phyloP scores from a whole-genome alignment of 2,797 vertebrate genomes.

The Xenops minutus region DNA sequence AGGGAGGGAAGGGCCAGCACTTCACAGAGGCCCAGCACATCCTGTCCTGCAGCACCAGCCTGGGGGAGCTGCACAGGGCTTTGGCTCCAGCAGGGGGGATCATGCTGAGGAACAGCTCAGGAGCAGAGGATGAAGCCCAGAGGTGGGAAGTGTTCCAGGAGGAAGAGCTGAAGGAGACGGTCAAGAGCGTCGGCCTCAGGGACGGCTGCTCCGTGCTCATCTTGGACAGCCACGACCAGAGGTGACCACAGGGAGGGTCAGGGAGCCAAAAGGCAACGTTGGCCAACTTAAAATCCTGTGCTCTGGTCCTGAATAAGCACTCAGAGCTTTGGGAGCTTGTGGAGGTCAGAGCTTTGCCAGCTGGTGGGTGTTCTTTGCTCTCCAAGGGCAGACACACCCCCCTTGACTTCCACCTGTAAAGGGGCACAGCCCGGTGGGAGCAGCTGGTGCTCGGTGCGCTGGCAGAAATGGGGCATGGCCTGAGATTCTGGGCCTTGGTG shows the following conservation, averaged over 20 bases:
- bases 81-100: constrained; percentile 70
- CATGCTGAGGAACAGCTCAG: constrained; percentile 3
- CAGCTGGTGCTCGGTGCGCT: not conserved
- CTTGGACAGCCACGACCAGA: constrained; percentile 81
- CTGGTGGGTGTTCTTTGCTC: not conserved
- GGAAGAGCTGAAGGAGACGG: constrained; percentile 83
- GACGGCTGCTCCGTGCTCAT: constrained; percentile 88
- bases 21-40: constrained; percentile 62
- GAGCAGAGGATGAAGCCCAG: constrained; percentile 9
- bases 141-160: constrained; percentile 81
- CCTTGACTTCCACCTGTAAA: not conserved
- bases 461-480: not conserved
- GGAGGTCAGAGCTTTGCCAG: too few relatives aligned
- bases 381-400: not conserved
- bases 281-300: too few relatives aligned
- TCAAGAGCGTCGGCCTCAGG: constrained; percentile 82
- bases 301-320: not conserved
- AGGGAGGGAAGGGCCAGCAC: constrained; percentile 39
- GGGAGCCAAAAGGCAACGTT: too few relatives aligned
- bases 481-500: not conserved
- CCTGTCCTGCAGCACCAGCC: constrained; percentile 61
- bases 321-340: too few relatives aligned
- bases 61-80: constrained; percentile 42
- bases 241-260: constrained; percentile 62
- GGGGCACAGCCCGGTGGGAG: not conserved